Conservation (phyloP, 2,113 vertebrate species). For the Podilymbus podiceps region DNA sequence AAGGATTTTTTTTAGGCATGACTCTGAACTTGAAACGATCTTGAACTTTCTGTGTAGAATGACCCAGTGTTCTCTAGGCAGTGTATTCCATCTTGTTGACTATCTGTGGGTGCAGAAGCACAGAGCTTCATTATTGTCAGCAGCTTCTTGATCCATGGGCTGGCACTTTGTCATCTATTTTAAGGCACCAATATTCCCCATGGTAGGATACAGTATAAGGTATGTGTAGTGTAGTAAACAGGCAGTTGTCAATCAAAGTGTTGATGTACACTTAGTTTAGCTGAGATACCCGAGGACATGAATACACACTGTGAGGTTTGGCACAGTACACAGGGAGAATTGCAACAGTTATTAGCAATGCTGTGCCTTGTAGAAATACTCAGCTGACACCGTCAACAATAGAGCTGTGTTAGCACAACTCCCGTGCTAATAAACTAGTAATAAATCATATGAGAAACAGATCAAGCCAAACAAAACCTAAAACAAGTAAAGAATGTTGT, state of each 20-base stretch:
- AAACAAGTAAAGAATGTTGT: background rate
- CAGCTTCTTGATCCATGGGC: background rate
- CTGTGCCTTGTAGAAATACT: background rate
- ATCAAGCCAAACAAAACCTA: background rate
- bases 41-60: background rate
- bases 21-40: background rate
- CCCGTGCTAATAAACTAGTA: background rate
- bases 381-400: background rate
- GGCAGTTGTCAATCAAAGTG: background rate
- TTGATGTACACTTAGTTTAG: background rate
- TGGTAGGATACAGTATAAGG: background rate
- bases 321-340: background rate
- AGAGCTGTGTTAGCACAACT: background rate
- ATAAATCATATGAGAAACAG: background rate
- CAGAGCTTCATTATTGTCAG: background rate
- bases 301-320: background rate
- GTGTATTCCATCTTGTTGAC: background rate
- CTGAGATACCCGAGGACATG: background rate
- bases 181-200: background rate
- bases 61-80: background rate
- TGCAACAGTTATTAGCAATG: background rate
- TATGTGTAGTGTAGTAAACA: background rate
- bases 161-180: background rate
- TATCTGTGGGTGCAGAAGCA: background rate
- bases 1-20: background rate